Evolutionary conservation across 1,140 invertebrate species (phyloP).

Genomic region (Zophobas atratus): DNA sequence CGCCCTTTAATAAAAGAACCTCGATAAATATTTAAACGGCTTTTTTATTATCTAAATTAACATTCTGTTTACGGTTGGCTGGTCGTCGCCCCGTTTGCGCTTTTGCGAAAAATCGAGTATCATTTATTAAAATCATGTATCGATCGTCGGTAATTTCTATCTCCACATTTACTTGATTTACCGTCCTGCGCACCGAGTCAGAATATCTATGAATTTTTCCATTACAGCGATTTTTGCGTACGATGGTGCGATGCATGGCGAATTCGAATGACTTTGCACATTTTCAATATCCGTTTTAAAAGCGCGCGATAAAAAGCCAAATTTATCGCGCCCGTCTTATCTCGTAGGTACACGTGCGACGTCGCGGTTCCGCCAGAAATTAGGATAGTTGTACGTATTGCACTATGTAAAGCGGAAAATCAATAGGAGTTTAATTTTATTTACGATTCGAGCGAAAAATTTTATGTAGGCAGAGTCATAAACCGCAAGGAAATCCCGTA

Average conservation of each 20-base stretch:
- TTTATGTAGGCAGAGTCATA: constrained; percentile 39
- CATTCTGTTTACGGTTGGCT: too few relatives aligned
- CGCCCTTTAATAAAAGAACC: too few relatives aligned
- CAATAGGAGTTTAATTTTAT: constrained; percentile 21
- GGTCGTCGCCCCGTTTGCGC: too few relatives aligned
- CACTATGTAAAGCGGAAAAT: neutral
- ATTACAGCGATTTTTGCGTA: constrained; percentile 49
- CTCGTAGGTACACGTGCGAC: neutral
- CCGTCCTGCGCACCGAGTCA: constrained; percentile 17
- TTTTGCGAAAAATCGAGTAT: too few relatives aligned
- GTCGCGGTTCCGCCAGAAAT: neutral
- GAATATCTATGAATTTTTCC: constrained; percentile 52
- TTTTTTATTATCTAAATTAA: too few relatives aligned
- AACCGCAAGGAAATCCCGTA: constrained; percentile 32
- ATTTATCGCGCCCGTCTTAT: constrained; percentile 41
- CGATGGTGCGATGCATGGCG: constrained; percentile 37
- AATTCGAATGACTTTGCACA: constrained; percentile 52
- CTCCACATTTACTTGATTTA: constrained; percentile 32
- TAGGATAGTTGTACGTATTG: neutral
- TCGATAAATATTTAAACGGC: too few relatives aligned
- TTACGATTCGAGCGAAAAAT: constrained; percentile 23
- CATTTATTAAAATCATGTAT: neutral
- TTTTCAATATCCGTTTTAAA: constrained; percentile 50
- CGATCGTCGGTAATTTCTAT: constrained; percentile 17
- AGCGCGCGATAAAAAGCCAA: constrained; percentile 32